Evolutionary conservation across 2,888 invertebrate species (phyloP).

Genomic region (Maniola hyperantus): DNA sequence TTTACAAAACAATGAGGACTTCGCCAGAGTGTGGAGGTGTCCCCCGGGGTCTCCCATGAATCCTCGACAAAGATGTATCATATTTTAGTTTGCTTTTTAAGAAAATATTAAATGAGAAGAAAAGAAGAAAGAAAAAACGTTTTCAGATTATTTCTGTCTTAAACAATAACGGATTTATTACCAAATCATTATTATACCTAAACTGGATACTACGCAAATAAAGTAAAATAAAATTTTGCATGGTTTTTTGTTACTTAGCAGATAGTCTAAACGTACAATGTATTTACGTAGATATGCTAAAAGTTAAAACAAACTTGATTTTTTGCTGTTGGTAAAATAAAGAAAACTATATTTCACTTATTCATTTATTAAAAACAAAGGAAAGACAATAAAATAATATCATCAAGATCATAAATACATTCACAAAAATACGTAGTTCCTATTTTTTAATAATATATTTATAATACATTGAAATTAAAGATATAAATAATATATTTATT

Average conservation of each 20-base stretch:
- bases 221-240: too few species aligned
- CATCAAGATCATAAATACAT: slow-evolving; percentile 27
- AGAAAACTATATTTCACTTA: slow-evolving; percentile 17
- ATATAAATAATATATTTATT: slow-evolving; percentile 7
- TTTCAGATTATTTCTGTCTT: neutral
- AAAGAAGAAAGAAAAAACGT: neutral
- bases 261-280: too few species aligned
- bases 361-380: slow-evolving; percentile 39
- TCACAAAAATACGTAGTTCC: slow-evolving; percentile 23
- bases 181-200: too few species aligned
- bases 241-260: too few species aligned
- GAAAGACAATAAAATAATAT: slow-evolving; percentile 36
- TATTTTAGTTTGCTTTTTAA: slow-evolving; percentile 32
- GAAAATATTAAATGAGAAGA: neutral
- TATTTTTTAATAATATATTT: slow-evolving; percentile 18
- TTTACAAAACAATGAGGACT: slow-evolving; percentile 88
- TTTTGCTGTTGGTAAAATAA: neutral
- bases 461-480: slow-evolving; percentile 17
- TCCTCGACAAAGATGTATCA: slow-evolving; percentile 54
- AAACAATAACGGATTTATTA: too few species aligned
- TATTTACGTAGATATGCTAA: too few species aligned
- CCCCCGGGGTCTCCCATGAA: slow-evolving; percentile 80
- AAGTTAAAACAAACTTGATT: too few species aligned
- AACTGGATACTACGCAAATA: too few species aligned
- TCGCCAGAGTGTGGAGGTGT: slow-evolving; percentile 84